Conservation (phyloP, 2,797 vertebrate species). For the Poeciliopsis infans region DNA sequence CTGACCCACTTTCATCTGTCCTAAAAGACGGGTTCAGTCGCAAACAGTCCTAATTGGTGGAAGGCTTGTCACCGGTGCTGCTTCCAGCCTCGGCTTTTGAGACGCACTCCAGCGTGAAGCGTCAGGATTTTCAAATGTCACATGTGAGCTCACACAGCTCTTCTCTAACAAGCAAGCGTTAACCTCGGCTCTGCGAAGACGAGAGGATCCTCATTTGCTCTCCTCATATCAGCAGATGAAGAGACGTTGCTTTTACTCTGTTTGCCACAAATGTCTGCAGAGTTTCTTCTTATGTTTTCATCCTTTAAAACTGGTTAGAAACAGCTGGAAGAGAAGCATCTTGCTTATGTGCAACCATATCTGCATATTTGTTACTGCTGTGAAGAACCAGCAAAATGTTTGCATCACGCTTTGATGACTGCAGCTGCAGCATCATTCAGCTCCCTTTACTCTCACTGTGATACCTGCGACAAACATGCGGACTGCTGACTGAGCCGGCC, state of each 20-base stretch:
- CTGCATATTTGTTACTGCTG: background rate
- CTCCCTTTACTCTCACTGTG: background rate
- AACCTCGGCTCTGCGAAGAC: constrained; percentile 37
- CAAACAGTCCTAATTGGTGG: constrained; percentile 74
- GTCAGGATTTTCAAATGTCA: constrained; percentile 65
- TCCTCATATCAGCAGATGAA: constrained; percentile 45
- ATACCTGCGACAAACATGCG: background rate
- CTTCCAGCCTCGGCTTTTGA: constrained; percentile 53
- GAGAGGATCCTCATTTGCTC: constrained; percentile 41
- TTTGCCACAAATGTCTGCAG: constrained; percentile 49
- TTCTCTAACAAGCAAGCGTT: constrained; percentile 66
- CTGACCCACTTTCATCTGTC: constrained; percentile 71
- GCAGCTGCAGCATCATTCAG: background rate
- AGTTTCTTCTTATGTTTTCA: constrained; percentile 45
- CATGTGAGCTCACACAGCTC: constrained; percentile 58
- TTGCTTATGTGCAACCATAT: constrained; percentile 8
- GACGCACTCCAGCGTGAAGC: constrained; percentile 52
- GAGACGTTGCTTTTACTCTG: constrained; percentile 27
- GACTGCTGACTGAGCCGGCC: background rate
- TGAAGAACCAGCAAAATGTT: constrained; percentile 10
- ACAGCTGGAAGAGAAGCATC: constrained; percentile 18
- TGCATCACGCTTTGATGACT: constrained; percentile 4
- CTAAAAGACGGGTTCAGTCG: constrained; percentile 54
- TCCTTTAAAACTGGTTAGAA: constrained; percentile 29
- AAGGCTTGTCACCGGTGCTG: constrained; percentile 63